phyloP scores from a whole-genome alignment of 1,140 invertebrate genomes.

The Acromyrmex echinatior region DNA sequence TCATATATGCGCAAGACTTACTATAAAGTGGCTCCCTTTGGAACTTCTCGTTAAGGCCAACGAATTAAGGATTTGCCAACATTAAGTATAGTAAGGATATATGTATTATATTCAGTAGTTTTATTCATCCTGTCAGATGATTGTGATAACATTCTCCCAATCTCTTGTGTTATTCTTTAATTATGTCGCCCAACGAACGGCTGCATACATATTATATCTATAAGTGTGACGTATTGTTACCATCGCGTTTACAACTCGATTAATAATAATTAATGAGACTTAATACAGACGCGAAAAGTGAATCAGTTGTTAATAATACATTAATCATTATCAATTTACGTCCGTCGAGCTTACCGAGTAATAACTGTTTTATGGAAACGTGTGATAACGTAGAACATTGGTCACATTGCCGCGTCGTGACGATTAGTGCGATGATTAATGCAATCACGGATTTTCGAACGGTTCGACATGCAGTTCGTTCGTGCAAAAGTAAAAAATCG shows the following conservation, averaged over 20 bases:
- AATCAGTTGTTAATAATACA: conserved; percentile 68
- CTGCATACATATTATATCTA: no score
- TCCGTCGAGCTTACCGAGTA: not conserved
- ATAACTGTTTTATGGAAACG: conserved; percentile 59
- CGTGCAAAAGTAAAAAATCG: conserved; percentile 12
- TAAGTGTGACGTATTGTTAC: not conserved
- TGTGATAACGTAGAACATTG: conserved; percentile 53
- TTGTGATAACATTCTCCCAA: not conserved
- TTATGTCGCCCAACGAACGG: not conserved
- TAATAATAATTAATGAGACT: conserved; percentile 35
- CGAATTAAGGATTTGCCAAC: conserved; percentile 42
- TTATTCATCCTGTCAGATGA: not conserved
- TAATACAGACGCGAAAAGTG: conserved; percentile 21
- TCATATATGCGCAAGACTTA: not conserved
- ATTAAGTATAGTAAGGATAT: not conserved
- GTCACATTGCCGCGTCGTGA: conserved; percentile 32
- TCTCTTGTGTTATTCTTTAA: conserved; percentile 20
- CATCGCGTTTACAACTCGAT: not conserved
- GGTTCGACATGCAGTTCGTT: not conserved
- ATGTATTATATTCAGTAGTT: not conserved
- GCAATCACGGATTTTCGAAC: conserved; percentile 56
- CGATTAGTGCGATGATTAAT: conserved; percentile 62
- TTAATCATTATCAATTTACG: conserved; percentile 63
- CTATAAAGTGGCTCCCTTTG: conserved; percentile 25
- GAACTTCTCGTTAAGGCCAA: conserved; percentile 17